Evolutionary conservation across 2,888 invertebrate genomes (phyloP).

Genomic region (Cheilosia grossa): DNA sequence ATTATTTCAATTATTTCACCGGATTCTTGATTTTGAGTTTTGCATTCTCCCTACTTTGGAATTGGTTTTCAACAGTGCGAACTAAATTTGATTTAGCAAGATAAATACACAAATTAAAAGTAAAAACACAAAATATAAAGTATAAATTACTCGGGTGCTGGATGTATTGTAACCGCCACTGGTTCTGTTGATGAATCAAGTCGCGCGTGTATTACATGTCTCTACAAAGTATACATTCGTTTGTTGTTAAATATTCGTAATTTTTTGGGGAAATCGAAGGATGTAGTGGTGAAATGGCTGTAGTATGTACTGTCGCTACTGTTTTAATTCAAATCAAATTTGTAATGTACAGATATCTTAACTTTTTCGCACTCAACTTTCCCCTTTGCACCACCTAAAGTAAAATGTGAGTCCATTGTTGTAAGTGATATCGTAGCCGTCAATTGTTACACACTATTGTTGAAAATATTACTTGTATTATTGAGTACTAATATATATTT

Average conservation of each 20-base stretch:
- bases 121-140: slow-evolving; percentile 70
- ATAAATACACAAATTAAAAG: slow-evolving; percentile 13
- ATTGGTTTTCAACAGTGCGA: slow-evolving; percentile 36
- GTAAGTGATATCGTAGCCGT: slow-evolving; percentile 25
- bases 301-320: slow-evolving; percentile 62
- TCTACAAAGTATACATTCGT: slow-evolving; percentile 16
- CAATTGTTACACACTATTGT: slow-evolving; percentile 21
- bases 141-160: slow-evolving; percentile 57
- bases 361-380: slow-evolving; percentile 27
- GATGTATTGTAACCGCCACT: slow-evolving; percentile 42
- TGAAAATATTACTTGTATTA: slow-evolving; percentile 15
- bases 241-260: slow-evolving; percentile 41
- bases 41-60: slow-evolving; percentile 8
- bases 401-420: slow-evolving; percentile 36
- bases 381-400: slow-evolving; percentile 13
- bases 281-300: slow-evolving; percentile 62
- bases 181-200: slow-evolving; percentile 18
- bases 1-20: slow-evolving; percentile 37
- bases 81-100: slow-evolving; percentile 23
- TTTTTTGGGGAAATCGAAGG: slow-evolving; percentile 33
- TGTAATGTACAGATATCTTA: slow-evolving; percentile 19
- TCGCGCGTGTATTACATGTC: slow-evolving; percentile 40
- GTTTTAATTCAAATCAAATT: slow-evolving; percentile 30
- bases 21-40: slow-evolving; percentile 35
- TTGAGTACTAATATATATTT: slow-evolving; percentile 75